phyloP scores from a whole-genome alignment of 2,113 vertebrate species.

The Acrocephalus kingi region DNA sequence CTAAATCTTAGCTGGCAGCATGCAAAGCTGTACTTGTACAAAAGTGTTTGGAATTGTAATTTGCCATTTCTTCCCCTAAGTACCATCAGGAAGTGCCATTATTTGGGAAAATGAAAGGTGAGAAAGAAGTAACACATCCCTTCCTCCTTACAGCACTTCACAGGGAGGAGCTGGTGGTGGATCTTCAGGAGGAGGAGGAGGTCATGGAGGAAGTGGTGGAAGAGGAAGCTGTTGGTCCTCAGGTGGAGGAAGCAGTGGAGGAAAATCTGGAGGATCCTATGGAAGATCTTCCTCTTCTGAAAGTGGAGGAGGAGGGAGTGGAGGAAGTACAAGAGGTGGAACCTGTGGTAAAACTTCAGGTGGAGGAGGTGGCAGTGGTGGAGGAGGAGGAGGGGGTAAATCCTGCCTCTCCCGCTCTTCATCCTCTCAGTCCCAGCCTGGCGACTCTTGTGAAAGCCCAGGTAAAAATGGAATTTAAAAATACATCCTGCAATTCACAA shows the following conservation, averaged over 20 bases:
- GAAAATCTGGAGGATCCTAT: neutral
- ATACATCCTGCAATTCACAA: neutral
- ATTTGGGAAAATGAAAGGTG: neutral
- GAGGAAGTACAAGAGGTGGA: neutral
- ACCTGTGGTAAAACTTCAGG: neutral
- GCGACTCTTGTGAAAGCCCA: neutral
- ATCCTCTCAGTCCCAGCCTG: slow-evolving; percentile 18
- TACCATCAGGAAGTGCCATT: neutral
- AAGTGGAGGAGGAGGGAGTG: neutral
- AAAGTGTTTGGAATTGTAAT: neutral
- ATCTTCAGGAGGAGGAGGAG: slow-evolving; percentile 35
- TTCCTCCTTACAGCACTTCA: neutral
- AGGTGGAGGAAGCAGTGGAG: slow-evolving; percentile 6
- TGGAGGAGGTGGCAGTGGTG: slow-evolving; percentile 15
- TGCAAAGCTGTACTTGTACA: neutral
- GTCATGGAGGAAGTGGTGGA: slow-evolving; percentile 9
- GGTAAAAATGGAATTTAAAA: slow-evolving; percentile 5
- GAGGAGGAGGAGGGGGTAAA: slow-evolving; percentile 12
- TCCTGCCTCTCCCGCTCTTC: slow-evolving; percentile 28
- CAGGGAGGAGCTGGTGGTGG: slow-evolving; percentile 36
- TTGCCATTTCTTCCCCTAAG: neutral
- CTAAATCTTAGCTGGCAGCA: neutral
- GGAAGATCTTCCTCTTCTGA: slow-evolving; percentile 9
- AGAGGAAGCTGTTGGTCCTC: slow-evolving; percentile 37
- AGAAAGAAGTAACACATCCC: neutral